These are phyloP conservation scores for Scaptodrosophila latifasciaeformis DNA, from an alignment of 2,888 invertebrate species.

Conservation along the genomic window DNA sequence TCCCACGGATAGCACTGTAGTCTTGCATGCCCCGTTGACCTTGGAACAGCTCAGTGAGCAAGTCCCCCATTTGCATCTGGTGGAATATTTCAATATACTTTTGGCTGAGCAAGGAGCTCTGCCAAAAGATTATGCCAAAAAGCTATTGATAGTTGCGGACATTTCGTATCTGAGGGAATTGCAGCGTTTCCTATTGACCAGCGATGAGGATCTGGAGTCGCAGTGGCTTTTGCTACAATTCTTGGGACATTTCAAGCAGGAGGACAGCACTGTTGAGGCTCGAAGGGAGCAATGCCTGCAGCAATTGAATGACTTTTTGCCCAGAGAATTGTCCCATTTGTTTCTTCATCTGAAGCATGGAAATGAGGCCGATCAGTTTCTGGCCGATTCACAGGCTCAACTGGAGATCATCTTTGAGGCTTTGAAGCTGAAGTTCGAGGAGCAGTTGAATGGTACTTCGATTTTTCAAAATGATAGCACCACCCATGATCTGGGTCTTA, in stretches of 20 bases:
- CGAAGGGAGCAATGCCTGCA: conserved; percentile 57
- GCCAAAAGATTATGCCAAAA: conserved; percentile 14
- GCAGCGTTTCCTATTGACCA: conserved; percentile 25
- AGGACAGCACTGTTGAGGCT: conserved; percentile 38
- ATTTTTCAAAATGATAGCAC: conserved; percentile 51
- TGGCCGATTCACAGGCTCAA: conserved; percentile 30
- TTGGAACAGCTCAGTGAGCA: conserved; percentile 39
- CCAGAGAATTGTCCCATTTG: conserved; percentile 45
- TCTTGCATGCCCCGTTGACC: conserved; percentile 57
- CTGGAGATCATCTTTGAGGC: conserved; percentile 42
- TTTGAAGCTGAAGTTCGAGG: conserved; percentile 63
- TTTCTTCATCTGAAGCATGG: conserved; percentile 50
- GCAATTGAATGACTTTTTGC: conserved; percentile 56
- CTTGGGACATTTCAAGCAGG: conserved; percentile 65
- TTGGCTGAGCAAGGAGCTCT: conserved; percentile 34
- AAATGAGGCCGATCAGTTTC: conserved; percentile 20
- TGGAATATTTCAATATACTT: conserved; percentile 51
- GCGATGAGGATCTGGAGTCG: conserved; percentile 45
- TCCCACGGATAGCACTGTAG: conserved; percentile 28
- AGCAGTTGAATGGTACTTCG: conserved; percentile 45
- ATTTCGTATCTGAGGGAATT: conserved; percentile 45
- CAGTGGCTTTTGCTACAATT: conserved; percentile 65
- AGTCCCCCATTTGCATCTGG: conserved; percentile 46
- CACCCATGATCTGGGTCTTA: conserved; percentile 46
- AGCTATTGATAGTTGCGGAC: conserved; percentile 60